Evolutionary conservation across 2,888 invertebrate species (phyloP), one percentile per base, ranked within the genome.

Genomic region (Drosophila sordidula): DNA sequence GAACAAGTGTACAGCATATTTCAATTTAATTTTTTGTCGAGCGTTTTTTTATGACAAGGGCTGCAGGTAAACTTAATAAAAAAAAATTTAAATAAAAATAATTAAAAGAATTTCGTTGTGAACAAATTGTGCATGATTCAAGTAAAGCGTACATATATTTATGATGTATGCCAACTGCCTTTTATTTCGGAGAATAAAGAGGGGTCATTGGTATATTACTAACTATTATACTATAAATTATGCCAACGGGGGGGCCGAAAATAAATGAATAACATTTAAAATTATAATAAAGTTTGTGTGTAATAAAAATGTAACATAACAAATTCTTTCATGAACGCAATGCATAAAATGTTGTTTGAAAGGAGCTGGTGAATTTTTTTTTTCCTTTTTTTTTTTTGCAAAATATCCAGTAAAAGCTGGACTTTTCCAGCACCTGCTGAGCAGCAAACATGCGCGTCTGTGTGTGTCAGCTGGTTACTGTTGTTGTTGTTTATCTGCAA

Each of bases 401-500:
- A 45, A 25, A 47, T 26, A 38, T 61, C 45, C 45, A 46, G 54
- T 39, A 45, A 50, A 11, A 49, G 63, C 44, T 61, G 70, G 36
- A 44, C 8, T 41, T 50, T 55, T 52, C 51, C 62, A 51, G 29
- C 45, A 47, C 4, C 36, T 52, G 18, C 18, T 9, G n/a, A 25
- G 25, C 32, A 25, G 46, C 62, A 42, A 18, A 5, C 26, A 26
- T 25, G 47, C 9, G 42, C 18, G 36, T 25, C 36, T 25, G 32
- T 34, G 18, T 6, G 11, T 29, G 9, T 18, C 8, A 14, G 22
- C 14, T 42, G 38, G 12, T 38, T 16, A 29, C 25, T 50, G 50
- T 54, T 38, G 42, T 4, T 38, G 42, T 44, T 69, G 39, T 29
- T 59, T 55, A 18, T 57, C 45, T 50, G 71, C 50, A 72, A 51